Evolutionary conservation across 2,797 vertebrate genomes (phyloP).

Genomic region (Kryptopterus vitreolus): DNA sequence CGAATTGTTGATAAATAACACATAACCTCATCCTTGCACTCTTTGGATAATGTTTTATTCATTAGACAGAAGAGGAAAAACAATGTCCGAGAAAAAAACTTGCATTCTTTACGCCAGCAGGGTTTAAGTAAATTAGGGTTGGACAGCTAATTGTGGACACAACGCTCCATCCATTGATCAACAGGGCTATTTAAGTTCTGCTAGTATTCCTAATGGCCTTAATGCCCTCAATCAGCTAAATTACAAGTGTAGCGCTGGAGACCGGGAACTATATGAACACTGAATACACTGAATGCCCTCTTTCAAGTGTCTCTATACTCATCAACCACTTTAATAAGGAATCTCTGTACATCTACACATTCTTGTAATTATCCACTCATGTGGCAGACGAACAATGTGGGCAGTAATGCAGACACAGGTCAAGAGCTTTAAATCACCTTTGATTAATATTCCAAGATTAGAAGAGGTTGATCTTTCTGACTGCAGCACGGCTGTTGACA

Average conservation of each 20-base stretch:
- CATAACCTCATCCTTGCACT: background rate
- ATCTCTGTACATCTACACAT: background rate
- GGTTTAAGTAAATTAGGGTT: conserved; percentile 18
- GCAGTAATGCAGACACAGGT: background rate
- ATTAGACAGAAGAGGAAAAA: background rate
- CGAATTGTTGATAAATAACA: background rate
- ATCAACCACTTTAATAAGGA: background rate
- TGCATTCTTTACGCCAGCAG: conserved; percentile 17
- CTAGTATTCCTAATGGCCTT: conserved; percentile 28
- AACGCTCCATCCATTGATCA: conserved; percentile 26
- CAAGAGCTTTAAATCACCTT: background rate
- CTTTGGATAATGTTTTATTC: conserved; percentile 3
- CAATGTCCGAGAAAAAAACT: background rate
- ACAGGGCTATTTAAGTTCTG: conserved; percentile 32
- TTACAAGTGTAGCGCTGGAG: background rate
- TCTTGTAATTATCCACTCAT: background rate
- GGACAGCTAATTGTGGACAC: conserved; percentile 31
- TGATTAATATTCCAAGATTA: background rate
- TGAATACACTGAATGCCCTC: conserved; percentile 2
- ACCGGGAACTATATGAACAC: background rate
- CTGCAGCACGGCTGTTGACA: background rate
- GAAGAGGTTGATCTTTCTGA: background rate
- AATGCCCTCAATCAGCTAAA: conserved; percentile 32
- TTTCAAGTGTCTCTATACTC: background rate
- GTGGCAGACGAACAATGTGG: background rate